phyloP scores from a whole-genome alignment of 2,113 vertebrate species.

The Labeo rohita region DNA sequence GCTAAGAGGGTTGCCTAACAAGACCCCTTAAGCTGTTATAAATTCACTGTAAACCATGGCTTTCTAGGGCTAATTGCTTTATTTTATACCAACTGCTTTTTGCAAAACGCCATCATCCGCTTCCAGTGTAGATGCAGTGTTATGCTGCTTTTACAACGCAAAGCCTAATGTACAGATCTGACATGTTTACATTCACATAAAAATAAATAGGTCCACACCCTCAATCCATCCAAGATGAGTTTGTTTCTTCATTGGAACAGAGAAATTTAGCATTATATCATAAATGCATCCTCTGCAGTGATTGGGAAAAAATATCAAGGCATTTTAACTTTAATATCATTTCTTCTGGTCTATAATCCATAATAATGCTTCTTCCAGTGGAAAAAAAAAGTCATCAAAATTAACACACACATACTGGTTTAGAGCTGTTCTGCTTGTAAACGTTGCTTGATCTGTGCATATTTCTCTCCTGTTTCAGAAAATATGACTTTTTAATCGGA shows the following conservation, averaged over 20 bases:
- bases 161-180: background rate
- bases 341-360: too few relatives aligned
- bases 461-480: too few relatives aligned
- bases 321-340: background rate
- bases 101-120: background rate
- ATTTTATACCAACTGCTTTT: background rate
- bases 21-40: too few relatives aligned
- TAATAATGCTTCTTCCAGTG: too few relatives aligned
- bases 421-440: background rate
- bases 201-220: background rate
- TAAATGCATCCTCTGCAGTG: background rate
- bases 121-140: background rate
- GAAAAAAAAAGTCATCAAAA: too few relatives aligned
- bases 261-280: background rate
- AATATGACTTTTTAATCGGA: too few relatives aligned
- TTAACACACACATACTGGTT: background rate
- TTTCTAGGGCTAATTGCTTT: too few relatives aligned
- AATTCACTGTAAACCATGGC: too few relatives aligned
- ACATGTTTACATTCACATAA: background rate
- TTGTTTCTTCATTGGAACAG: background rate
- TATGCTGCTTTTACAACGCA: background rate
- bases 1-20: too few relatives aligned
- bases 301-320: background rate
- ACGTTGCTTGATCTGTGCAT: too few relatives aligned
- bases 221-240: background rate